Conservation (phyloP, 1,140 invertebrate species). For the Temnothorax curvispinosus region DNA sequence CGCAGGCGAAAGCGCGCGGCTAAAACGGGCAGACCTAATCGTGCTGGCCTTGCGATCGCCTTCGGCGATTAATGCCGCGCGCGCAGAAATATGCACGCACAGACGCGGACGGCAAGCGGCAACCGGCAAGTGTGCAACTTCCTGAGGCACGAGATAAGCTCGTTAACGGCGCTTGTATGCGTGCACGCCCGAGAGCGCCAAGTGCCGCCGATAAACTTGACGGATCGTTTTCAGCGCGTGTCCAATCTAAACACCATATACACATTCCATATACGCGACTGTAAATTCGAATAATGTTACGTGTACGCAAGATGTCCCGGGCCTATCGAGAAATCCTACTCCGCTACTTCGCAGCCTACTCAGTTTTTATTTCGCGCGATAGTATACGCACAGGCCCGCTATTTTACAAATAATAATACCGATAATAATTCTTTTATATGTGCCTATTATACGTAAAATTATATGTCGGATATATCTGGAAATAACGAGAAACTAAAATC, state of each 20-base stretch:
- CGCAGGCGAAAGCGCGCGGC: not conserved
- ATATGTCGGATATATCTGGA: not conserved
- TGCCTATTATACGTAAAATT: too few species aligned
- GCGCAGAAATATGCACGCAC: constrained; percentile 26
- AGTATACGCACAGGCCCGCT: not conserved
- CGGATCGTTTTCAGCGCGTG: constrained; percentile 40
- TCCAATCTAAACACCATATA: constrained; percentile 21
- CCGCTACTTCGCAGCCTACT: too few species aligned
- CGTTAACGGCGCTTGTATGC: constrained; percentile 19
- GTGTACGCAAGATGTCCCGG: too few species aligned
- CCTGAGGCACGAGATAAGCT: constrained; percentile 41
- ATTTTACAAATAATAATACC: not conserved
- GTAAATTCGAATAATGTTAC: too few species aligned
- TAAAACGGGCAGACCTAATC: constrained; percentile 26
- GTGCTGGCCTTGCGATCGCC: constrained; percentile 44
- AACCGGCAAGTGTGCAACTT: constrained; percentile 35
- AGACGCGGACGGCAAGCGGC: not conserved
- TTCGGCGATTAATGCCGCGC: constrained; percentile 50
- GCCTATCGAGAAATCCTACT: too few species aligned
- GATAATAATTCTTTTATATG: not conserved
- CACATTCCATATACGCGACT: not conserved
- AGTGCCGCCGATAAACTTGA: constrained; percentile 29
- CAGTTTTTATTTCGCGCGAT: not conserved
- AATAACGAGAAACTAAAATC: not conserved
- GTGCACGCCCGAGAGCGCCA: not conserved